These are phyloP conservation scores for Drosophila dunni DNA, from an alignment of 1,140 invertebrate species.

Conservation along the genomic window DNA sequence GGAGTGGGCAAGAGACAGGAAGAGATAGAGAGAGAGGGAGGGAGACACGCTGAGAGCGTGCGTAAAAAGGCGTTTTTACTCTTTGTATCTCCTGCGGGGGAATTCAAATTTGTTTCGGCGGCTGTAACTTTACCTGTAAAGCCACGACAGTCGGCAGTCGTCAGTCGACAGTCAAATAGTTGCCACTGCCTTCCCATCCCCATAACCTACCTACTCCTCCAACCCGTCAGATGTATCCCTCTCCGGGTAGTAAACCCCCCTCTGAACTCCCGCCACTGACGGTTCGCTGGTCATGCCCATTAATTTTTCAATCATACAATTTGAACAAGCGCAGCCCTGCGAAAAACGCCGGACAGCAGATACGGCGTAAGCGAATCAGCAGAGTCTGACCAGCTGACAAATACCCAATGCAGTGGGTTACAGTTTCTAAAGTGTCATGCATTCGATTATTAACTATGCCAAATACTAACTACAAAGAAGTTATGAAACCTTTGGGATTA, in stretches of 20 bases:
- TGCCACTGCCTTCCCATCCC: background rate
- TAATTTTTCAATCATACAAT: slow-evolving; percentile 81
- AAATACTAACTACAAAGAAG: too few relatives aligned
- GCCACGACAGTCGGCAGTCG: slow-evolving; percentile 13
- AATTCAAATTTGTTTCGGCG: slow-evolving; percentile 12
- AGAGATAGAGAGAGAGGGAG: background rate
- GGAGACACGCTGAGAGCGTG: slow-evolving; percentile 4
- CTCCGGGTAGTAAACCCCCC: background rate
- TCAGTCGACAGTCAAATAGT: slow-evolving; percentile 36
- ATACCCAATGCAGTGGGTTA: background rate
- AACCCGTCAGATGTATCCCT: background rate
- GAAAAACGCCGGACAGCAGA: slow-evolving; percentile 22
- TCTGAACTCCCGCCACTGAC: background rate
- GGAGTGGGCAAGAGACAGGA: background rate
- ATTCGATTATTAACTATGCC: background rate
- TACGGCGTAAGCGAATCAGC: slow-evolving; percentile 31
- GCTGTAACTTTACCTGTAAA: slow-evolving; percentile 30
- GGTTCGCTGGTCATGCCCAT: slow-evolving; percentile 50
- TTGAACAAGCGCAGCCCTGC: slow-evolving; percentile 49
- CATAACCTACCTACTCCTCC: background rate
- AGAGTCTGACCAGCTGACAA: background rate
- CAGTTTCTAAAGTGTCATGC: background rate
- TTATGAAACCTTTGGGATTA: too few relatives aligned
- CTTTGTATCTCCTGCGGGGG: background rate
- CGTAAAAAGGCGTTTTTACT: slow-evolving; percentile 38